A percentile compares a stretch with the other conserved stretches of the same genome.
phyloP scores from a whole-genome alignment of 2,797 vertebrate species.

The Trematomus bernacchii region DNA sequence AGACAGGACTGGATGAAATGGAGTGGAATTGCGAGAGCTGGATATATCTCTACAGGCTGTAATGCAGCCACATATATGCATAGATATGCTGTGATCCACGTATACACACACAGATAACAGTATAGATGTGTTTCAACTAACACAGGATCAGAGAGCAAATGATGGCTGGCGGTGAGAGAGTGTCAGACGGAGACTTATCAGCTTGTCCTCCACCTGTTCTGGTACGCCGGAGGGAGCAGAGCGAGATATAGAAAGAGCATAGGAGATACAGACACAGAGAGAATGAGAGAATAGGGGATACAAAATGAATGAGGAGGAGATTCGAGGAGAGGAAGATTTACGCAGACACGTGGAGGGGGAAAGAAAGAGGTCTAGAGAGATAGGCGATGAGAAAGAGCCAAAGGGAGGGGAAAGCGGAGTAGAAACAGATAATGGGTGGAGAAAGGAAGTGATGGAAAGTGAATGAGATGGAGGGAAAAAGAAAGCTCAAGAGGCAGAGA shows the following conservation, averaged over 20 bases:
- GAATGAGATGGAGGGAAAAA: slow-evolving; percentile 45
- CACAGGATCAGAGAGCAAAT: slow-evolving; percentile 51
- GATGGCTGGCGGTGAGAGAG: slow-evolving; percentile 52
- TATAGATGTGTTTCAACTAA: slow-evolving; percentile 47
- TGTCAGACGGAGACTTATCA: slow-evolving; percentile 65
- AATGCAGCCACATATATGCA: slow-evolving; percentile 43
- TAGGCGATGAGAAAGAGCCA: slow-evolving; percentile 28
- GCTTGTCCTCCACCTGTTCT: slow-evolving; percentile 66
- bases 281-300: slow-evolving; percentile 37
- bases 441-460: slow-evolving; percentile 37
- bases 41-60: slow-evolving; percentile 33
- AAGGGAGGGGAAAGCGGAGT: neutral
- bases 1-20: slow-evolving; percentile 66
- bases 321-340: slow-evolving; percentile 11
- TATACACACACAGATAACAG: slow-evolving; percentile 43
- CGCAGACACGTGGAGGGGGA: slow-evolving; percentile 1
- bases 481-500: slow-evolving; percentile 58
- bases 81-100: slow-evolving; percentile 40
- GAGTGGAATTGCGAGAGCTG: slow-evolving; percentile 60
- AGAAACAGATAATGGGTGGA: slow-evolving; percentile 48
- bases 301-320: slow-evolving; percentile 12
- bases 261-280: slow-evolving; percentile 21
- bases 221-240: slow-evolving; percentile 47
- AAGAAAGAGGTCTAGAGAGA: slow-evolving; percentile 25
- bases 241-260: slow-evolving; percentile 26